phyloP scores from a whole-genome alignment of 2,113 vertebrate genomes.

The Pterophyllum scalare region DNA sequence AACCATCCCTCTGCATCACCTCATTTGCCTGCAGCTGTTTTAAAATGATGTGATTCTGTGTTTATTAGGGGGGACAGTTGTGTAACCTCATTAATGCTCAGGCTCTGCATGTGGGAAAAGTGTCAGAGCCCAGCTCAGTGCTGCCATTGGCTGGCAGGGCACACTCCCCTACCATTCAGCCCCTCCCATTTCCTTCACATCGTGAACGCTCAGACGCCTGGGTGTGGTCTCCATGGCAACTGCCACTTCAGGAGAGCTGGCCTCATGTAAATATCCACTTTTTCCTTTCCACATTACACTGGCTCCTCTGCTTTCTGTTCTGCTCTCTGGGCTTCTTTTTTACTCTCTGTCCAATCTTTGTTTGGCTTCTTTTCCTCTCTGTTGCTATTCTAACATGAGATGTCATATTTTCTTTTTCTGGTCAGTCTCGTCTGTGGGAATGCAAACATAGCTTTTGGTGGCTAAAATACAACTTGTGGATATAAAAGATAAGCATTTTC shows the following conservation, averaged over 20 bases:
- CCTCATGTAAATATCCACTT: slow-evolving; percentile 51
- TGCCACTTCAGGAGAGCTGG: slow-evolving; percentile 52
- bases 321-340: background rate
- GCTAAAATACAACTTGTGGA: background rate
- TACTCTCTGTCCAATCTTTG: background rate
- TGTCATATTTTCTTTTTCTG: background rate
- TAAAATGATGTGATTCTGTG: slow-evolving; percentile 25
- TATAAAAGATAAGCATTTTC: slow-evolving; percentile 3
- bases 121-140: slow-evolving; percentile 38
- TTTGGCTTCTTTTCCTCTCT: background rate
- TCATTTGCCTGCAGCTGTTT: slow-evolving; percentile 39
- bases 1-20: background rate
- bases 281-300: too few relatives aligned
- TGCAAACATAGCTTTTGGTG: background rate
- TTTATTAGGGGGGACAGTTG: slow-evolving; percentile 61
- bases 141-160: slow-evolving; percentile 75
- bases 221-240: slow-evolving; percentile 81
- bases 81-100: slow-evolving; percentile 69
- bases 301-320: background rate
- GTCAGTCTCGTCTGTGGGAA: background rate
- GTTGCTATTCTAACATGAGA: background rate
- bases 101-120: slow-evolving; percentile 70
- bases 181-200: slow-evolving; percentile 54
- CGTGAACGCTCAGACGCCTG: slow-evolving; percentile 74
- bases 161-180: slow-evolving; percentile 67